Conservation (phyloP, 2,113 vertebrate species). For the Mustelus asterias region DNA sequence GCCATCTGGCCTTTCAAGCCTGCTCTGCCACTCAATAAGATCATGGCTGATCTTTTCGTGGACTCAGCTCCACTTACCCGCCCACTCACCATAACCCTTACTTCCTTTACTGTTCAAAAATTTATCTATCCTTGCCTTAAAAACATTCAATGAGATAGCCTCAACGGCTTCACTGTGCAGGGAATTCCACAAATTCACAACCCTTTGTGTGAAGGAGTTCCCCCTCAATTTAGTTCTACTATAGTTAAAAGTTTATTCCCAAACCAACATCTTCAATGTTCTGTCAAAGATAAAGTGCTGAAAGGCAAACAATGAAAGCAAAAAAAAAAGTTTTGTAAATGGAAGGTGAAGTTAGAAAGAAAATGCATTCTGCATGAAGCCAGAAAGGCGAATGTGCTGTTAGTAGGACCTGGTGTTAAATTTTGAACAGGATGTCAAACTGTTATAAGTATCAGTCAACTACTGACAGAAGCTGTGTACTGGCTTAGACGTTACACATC, state of each 20-base stretch:
- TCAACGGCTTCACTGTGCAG: too few relatives aligned
- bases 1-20: too few relatives aligned
- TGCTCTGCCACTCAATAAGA: too few relatives aligned
- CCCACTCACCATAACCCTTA: too few relatives aligned
- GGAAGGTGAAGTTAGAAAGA: not conserved
- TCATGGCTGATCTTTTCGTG: too few relatives aligned
- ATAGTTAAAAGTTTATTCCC: not conserved
- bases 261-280: not conserved
- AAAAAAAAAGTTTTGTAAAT: not conserved
- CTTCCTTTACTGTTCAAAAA: too few relatives aligned
- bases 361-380: not conserved
- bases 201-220: too few relatives aligned
- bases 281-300: not conserved
- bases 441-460: not conserved
- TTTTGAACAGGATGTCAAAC: not conserved
- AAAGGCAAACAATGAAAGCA: not conserved
- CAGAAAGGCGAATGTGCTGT: not conserved
- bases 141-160: too few relatives aligned
- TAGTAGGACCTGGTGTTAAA: not conserved
- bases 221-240: not conserved
- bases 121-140: too few relatives aligned
- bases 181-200: too few relatives aligned
- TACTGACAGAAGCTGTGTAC: not conserved
- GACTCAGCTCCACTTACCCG: too few relatives aligned
- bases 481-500: not conserved